Conservation (phyloP, 2,113 vertebrate species). For the Semicossyphus pulcher region DNA sequence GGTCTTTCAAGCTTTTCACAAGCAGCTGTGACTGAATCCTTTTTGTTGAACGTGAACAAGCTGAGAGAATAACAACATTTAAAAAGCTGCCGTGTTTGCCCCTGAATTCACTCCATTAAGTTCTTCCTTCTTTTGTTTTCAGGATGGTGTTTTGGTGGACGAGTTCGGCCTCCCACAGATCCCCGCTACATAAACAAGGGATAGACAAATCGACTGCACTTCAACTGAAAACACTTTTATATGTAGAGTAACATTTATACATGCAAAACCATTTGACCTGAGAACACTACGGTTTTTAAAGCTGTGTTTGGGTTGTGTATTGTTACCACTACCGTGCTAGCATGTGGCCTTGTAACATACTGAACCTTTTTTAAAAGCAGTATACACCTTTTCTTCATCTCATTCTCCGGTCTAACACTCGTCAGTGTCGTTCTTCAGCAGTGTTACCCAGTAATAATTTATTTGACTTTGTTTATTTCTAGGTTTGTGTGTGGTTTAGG, state of each 20-base stretch:
- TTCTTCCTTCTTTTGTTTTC: constrained; percentile 43
- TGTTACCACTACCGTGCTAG: constrained; percentile 65
- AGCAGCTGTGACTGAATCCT: neutral
- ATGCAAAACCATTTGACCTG: constrained; percentile 58
- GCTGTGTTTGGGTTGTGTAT: constrained; percentile 55
- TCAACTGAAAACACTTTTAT: constrained; percentile 71
- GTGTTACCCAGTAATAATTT: constrained; percentile 46
- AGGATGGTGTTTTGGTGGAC: constrained; percentile 98
- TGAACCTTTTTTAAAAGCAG: constrained; percentile 25
- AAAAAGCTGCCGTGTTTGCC: neutral
- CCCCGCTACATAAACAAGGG: constrained; percentile 89
- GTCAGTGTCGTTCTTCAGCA: constrained; percentile 6
- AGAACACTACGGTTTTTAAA: constrained; percentile 52
- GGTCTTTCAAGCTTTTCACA: too few relatives aligned
- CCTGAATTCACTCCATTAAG: neutral
- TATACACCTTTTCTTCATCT: neutral
- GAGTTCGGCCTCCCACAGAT: constrained; percentile 98
- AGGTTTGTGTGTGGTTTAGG: constrained; percentile 42
- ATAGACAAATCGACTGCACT: constrained; percentile 58
- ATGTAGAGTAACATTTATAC: constrained; percentile 78
- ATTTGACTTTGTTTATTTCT: constrained; percentile 23
- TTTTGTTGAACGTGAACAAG: neutral
- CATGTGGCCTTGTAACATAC: constrained; percentile 72
- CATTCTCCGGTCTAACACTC: neutral
- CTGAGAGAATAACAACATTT: neutral